Conservation (phyloP, 2,113 vertebrate species). For the Tragelaphus buxtoni region DNA sequence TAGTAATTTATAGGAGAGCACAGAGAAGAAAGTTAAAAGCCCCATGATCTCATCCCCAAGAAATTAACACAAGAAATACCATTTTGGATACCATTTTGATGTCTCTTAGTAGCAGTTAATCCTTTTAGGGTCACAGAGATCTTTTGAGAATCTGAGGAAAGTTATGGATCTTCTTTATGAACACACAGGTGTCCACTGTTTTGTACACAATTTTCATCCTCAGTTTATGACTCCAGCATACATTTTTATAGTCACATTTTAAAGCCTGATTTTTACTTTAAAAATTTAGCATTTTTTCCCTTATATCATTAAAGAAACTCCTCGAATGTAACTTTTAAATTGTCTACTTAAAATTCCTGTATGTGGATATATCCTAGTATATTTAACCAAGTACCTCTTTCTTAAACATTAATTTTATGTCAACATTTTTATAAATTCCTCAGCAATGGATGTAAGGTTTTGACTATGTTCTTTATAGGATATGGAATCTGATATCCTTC, state of each 20-base stretch:
- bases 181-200: not conserved
- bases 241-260: conserved; percentile 16
- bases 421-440: not conserved
- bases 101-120: not conserved
- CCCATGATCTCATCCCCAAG: not conserved
- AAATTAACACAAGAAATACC: not conserved
- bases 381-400: not conserved
- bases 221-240: not conserved
- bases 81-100: not conserved
- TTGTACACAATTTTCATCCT: not conserved
- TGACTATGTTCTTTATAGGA: not conserved
- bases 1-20: not conserved
- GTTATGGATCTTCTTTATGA: not conserved
- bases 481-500: not conserved
- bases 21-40: not conserved
- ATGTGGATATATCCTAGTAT: not conserved
- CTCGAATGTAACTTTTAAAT: conserved; percentile 21
- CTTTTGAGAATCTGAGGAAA: conserved; percentile 3
- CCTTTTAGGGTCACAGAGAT: not conserved
- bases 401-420: not conserved
- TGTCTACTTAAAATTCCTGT: not conserved
- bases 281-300: not conserved
- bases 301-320: not conserved
- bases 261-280: not conserved
- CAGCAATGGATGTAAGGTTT: not conserved